A percentile compares a stretch with the other conserved stretches of the same genome.
Conservation (phyloP, 2,797 vertebrate species). For the Pagetopsis macropterus region DNA sequence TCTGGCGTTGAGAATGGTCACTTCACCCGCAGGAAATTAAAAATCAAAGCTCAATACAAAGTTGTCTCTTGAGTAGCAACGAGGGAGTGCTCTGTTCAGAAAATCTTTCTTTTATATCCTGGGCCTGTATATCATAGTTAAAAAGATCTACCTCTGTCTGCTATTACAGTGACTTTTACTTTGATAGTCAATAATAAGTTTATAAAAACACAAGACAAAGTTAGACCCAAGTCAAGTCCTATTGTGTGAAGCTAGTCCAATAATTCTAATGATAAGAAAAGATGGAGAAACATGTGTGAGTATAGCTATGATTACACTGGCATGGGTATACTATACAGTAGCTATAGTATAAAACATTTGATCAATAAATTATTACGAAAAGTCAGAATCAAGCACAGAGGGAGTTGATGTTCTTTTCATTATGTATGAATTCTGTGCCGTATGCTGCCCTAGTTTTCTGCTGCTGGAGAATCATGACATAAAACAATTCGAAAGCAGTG, state of each 20-base stretch:
- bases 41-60: conserved; percentile 53
- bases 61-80: conserved; percentile 33
- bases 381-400: conserved; percentile 27
- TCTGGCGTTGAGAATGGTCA: conserved; percentile 46
- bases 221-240: too few relatives aligned
- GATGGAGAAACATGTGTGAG: background rate
- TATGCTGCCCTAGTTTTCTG: conserved; percentile 31
- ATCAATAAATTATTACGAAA: conserved; percentile 30
- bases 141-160: conserved; percentile 5
- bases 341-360: conserved; percentile 24
- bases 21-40: conserved; percentile 63
- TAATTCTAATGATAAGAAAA: background rate
- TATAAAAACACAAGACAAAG: background rate
- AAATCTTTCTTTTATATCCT: conserved; percentile 43
- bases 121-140: conserved; percentile 17
- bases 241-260: conserved; percentile 2
- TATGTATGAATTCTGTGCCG: conserved; percentile 25
- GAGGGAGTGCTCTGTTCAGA: conserved; percentile 9
- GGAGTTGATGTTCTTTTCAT: conserved; percentile 20
- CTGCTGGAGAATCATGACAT: conserved; percentile 3
- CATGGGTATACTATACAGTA: background rate
- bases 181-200: background rate
- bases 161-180: background rate
- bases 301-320: background rate
- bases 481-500: conserved; percentile 5